These are phyloP conservation scores for Sylvilagus floridanus DNA, from an alignment of 2,797 vertebrate species.

Conservation along the genomic window DNA sequence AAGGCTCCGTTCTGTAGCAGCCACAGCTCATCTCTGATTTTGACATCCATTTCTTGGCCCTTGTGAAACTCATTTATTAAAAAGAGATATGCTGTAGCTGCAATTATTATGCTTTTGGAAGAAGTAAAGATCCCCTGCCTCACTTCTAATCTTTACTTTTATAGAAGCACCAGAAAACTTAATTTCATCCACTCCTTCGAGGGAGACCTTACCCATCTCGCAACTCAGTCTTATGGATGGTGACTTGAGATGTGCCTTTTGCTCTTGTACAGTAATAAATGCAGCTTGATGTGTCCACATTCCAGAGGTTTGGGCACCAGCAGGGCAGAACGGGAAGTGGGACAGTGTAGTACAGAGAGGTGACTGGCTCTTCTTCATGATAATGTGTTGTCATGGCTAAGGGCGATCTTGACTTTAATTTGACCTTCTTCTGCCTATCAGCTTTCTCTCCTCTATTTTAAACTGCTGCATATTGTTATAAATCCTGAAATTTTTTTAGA, in stretches of 20 bases:
- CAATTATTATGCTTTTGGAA: constrained; percentile 13
- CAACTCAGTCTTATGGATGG: constrained; percentile 49
- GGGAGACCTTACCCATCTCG: neutral
- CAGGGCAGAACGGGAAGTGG: neutral
- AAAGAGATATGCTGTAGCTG: constrained; percentile 28
- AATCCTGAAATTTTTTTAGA: constrained; percentile 67
- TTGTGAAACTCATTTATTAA: neutral
- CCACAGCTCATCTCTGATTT: neutral
- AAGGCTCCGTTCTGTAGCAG: neutral
- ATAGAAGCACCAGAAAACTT: constrained; percentile 56
- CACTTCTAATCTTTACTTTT: constrained; percentile 65
- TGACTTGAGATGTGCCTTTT: neutral
- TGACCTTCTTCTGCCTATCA: neutral
- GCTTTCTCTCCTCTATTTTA: constrained; percentile 34
- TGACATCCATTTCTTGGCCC: neutral
- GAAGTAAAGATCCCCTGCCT: constrained; percentile 51
- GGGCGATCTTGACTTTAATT: neutral
- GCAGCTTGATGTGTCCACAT: neutral
- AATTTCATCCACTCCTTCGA: constrained; percentile 27
- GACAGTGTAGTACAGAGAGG: neutral
- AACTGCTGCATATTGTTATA: constrained; percentile 57
- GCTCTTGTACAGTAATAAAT: constrained; percentile 52
- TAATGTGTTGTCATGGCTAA: constrained; percentile 62
- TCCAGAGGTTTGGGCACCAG: neutral
- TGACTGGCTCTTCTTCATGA: constrained; percentile 54